Evolutionary conservation across 1,140 invertebrate genomes (phyloP).

Genomic region (Chrysomallon squamiferum): DNA sequence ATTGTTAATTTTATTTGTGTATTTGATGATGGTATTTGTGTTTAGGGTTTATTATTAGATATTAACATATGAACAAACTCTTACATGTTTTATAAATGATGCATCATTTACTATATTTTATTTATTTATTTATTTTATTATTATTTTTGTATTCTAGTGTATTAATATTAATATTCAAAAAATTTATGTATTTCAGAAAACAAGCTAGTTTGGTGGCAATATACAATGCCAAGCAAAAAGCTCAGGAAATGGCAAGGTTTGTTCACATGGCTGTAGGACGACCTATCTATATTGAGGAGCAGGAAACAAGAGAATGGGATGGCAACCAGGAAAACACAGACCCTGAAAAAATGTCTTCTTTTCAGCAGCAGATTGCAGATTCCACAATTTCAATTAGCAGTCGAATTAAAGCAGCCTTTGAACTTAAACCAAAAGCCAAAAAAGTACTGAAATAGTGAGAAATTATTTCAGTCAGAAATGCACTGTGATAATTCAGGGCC

Average conservation of each 20-base stretch:
- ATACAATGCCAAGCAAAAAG: slow-evolving; percentile 59
- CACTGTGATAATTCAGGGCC: neutral
- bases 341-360: slow-evolving; percentile 27
- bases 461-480: neutral
- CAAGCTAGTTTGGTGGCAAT: slow-evolving; percentile 53
- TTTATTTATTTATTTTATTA: too few species aligned
- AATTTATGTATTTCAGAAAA: slow-evolving; percentile 48
- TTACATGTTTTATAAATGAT: too few species aligned
- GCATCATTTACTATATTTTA: too few species aligned
- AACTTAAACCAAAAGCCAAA: slow-evolving; percentile 52
- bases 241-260: slow-evolving; percentile 56
- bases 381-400: slow-evolving; percentile 39
- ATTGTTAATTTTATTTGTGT: too few species aligned
- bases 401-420: slow-evolving; percentile 44
- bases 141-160: too few species aligned
- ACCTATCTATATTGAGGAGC: slow-evolving; percentile 45
- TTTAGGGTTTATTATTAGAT: too few species aligned
- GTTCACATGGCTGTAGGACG: slow-evolving; percentile 48
- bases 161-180: too few species aligned
- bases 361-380: slow-evolving; percentile 38
- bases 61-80: too few species aligned
- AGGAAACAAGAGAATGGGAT: slow-evolving; percentile 44
- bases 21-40: too few species aligned
- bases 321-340: slow-evolving; percentile 30
- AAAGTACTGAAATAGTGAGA: slow-evolving; percentile 7